Conservation (phyloP, 2,113 vertebrate species). For the Phalacrocorax brasilianus region DNA sequence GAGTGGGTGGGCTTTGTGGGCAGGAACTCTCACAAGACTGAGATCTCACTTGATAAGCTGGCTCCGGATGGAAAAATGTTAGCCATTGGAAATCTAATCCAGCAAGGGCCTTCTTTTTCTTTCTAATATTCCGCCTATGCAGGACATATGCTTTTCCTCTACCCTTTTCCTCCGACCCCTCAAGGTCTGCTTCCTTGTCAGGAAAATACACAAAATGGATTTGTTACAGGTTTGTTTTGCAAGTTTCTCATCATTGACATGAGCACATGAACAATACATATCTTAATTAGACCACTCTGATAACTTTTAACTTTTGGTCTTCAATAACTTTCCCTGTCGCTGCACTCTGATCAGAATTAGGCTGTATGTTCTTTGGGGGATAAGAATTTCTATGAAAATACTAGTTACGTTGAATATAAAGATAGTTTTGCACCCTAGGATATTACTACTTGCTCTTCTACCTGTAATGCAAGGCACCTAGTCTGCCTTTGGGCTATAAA, state of each 20-base stretch:
- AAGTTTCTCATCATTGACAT: neutral
- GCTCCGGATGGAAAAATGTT: neutral
- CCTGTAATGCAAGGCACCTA: neutral
- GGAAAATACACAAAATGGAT: neutral
- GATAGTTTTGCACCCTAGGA: neutral
- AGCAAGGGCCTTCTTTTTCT: neutral
- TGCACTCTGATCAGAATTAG: neutral
- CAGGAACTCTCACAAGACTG: conserved; percentile 5
- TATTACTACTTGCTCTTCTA: neutral
- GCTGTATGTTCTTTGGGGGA: neutral
- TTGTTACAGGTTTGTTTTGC: neutral
- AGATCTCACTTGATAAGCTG: conserved; percentile 8
- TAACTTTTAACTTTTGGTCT: neutral
- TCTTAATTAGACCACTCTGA: neutral
- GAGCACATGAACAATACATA: neutral
- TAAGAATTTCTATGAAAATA: neutral
- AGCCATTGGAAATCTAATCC: neutral
- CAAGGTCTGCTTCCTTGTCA: neutral
- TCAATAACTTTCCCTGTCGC: neutral
- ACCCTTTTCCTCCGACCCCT: neutral
- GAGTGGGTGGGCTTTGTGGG: neutral
- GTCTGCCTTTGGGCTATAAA: neutral
- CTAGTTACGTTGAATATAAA: neutral
- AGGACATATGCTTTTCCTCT: neutral
- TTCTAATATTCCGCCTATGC: neutral